A percentile compares a stretch with the other conserved stretches of the same genome.
phyloP scores from a whole-genome alignment of 2,888 invertebrate species.

The Lepidochitona cinerea region DNA sequence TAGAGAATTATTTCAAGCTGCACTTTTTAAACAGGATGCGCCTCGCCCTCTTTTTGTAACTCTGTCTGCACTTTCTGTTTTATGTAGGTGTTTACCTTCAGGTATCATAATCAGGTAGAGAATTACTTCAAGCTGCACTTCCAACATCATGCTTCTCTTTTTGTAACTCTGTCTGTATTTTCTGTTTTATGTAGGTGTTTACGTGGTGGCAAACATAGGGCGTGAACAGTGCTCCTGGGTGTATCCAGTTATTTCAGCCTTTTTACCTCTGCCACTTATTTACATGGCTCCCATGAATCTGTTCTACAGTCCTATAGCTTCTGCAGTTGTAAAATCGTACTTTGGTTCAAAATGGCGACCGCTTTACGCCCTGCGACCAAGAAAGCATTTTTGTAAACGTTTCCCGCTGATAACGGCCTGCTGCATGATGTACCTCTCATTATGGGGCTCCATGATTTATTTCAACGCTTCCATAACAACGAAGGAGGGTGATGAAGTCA shows the following conservation, averaged over 20 bases:
- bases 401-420: slow-evolving; percentile 77
- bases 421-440: slow-evolving; percentile 78
- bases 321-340: slow-evolving; percentile 73
- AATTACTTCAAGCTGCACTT: no score
- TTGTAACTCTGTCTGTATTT: no score
- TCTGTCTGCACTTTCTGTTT: slow-evolving; percentile 16
- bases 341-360: slow-evolving; percentile 82
- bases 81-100: slow-evolving; percentile 87
- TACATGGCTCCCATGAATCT: slow-evolving; percentile 37
- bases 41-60: no score
- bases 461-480: slow-evolving; percentile 78
- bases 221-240: slow-evolving; percentile 82
- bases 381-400: slow-evolving; percentile 69
- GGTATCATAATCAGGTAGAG: no score
- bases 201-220: slow-evolving; percentile 92
- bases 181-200: slow-evolving; percentile 79
- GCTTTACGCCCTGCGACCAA: neutral
- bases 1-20: no score
- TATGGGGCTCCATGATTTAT: slow-evolving; percentile 86
- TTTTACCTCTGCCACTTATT: slow-evolving; percentile 80
- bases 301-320: slow-evolving; percentile 37
- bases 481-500: slow-evolving; percentile 86
- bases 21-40: no score
- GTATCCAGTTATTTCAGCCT: slow-evolving; percentile 80
- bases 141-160: no score